phyloP scores from a whole-genome alignment of 2,797 vertebrate genomes.

The Coendou prehensilis region DNA sequence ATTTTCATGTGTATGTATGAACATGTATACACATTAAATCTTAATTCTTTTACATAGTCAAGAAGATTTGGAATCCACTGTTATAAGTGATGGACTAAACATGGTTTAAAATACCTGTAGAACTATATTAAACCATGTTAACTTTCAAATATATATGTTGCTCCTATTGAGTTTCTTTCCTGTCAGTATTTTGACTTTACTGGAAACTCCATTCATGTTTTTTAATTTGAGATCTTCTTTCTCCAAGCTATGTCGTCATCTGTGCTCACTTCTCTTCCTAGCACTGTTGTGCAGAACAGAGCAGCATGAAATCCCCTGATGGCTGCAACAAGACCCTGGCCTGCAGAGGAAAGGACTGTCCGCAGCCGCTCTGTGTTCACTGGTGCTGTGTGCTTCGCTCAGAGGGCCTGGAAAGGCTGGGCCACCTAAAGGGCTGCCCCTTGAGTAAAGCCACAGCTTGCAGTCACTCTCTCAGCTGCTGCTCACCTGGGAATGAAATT shows the following conservation, averaged over 20 bases:
- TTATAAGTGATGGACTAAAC: neutral
- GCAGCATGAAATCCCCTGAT: neutral
- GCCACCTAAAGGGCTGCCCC: neutral
- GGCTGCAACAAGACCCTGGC: neutral
- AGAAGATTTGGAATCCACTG: neutral
- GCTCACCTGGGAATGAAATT: neutral
- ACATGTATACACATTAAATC: neutral
- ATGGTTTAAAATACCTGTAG: neutral
- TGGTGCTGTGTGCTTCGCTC: neutral
- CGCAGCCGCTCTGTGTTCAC: neutral
- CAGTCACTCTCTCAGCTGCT: neutral
- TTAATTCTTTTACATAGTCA: neutral
- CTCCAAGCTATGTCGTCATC: neutral
- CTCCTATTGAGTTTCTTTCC: slow-evolving; percentile 1
- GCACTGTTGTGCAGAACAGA: neutral
- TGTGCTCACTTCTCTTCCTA: neutral
- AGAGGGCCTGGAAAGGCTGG: neutral
- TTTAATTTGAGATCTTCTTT: neutral
- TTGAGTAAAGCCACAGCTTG: neutral
- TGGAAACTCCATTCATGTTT: neutral
- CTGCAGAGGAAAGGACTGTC: neutral
- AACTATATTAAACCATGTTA: neutral
- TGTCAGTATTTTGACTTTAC: neutral
- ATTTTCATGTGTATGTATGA: neutral
- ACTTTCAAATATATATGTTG: neutral